Base-by-base conservation (phyloP, 1,140 invertebrate species). In the Sycobia sp. region DNA sequence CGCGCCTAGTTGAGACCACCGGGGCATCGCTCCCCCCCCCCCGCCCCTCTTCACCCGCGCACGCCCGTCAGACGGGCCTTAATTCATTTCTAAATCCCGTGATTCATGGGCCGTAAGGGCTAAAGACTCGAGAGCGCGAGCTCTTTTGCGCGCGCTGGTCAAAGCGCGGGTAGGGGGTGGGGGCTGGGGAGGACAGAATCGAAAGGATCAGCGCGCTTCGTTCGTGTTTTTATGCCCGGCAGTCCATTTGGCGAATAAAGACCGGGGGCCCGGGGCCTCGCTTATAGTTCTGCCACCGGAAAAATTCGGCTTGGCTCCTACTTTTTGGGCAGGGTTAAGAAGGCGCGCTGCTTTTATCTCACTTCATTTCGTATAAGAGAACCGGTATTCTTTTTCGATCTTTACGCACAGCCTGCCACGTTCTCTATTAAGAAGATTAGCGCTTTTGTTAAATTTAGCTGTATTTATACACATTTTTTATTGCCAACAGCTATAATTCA, bases 61-160 rank as follows among this genome's bases (percentile, higher is more conserved):
- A n/a, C n/a, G n/a, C n/a, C n/a, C n/a, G n/a, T n/a, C n/a, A 32
- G 29, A 32, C 29, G 29, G 29, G 29, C 29, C 29, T 32, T 11
- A 7, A n/a, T 78, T 79, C 76, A 72, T 71, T 71, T 73, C 70
- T 54, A 76, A 78, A 80, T 78, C 76, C 74, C 69, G 57, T 78
- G 76, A 79, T 79, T 77, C 76, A 79, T 75, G 69, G 32, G 32
- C 9, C 18, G 4, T 38, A 38, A 47, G 43, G 55, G 43, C 32
- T 22, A 27, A 3, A 9, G 56, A 39, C 32, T 50, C 32, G 46
- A 16, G 22, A 27, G 5, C 3, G 10, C 23, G 5, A 10, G 5
- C 25, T 27, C 46, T 49, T 27, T 29, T 4, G 46, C 34, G 10
- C 34, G 3, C 51, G 38, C 43, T 46, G 13, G 43, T 7, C 43